Percentiles rank a stretch among this genome's conserved stretches.
phyloP scores from a whole-genome alignment of 2,888 invertebrate species.

The Electrophaes corylata region DNA sequence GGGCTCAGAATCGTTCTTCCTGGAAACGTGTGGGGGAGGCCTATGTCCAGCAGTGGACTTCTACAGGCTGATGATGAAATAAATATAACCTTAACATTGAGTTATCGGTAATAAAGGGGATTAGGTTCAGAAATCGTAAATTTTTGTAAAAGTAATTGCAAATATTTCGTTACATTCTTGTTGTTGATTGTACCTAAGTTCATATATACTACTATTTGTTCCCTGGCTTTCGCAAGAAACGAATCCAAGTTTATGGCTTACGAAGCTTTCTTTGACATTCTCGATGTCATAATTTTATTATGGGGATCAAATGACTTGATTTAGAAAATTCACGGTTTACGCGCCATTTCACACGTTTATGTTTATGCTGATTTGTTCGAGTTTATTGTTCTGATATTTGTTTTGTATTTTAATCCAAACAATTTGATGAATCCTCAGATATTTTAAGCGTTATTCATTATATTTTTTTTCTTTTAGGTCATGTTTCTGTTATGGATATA shows the following conservation, averaged over 20 bases:
- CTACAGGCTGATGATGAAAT: too few relatives aligned
- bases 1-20: too few relatives aligned
- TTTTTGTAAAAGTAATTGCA: neutral
- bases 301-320: constrained; percentile 23
- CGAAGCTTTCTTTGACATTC: constrained; percentile 31
- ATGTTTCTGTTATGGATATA: too few relatives aligned
- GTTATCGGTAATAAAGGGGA: too few relatives aligned
- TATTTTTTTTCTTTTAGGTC: too few relatives aligned
- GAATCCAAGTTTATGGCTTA: constrained; percentile 30
- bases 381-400: constrained; percentile 14
- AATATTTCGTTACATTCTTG: neutral
- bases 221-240: constrained; percentile 20
- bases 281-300: constrained; percentile 25
- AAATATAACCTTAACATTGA: too few relatives aligned
- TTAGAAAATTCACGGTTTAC: constrained; percentile 24
- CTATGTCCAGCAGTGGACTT: too few relatives aligned
- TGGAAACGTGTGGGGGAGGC: too few relatives aligned
- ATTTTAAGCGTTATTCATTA: neutral
- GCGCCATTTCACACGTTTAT: constrained; percentile 26
- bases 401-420: neutral
- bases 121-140: neutral
- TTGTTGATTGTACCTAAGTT: constrained; percentile 3
- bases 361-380: constrained; percentile 25
- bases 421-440: neutral
- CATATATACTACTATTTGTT: constrained; percentile 9